phyloP scores from a whole-genome alignment of 2,888 invertebrate genomes.

The Sycophila texana region DNA sequence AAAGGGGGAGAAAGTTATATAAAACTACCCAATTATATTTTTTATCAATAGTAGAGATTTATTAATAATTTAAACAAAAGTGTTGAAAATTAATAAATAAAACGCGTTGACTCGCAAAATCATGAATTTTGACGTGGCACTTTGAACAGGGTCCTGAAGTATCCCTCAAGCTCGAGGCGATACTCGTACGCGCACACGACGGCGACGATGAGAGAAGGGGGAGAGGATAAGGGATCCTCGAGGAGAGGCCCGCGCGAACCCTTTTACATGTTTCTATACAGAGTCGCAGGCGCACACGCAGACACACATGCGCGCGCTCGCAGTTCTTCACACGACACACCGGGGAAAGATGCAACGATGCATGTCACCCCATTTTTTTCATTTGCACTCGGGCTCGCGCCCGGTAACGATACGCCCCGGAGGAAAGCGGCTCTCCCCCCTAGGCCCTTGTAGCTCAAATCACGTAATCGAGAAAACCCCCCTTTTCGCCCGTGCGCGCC shows the following conservation, averaged over 20 bases:
- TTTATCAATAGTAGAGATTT: too few relatives aligned
- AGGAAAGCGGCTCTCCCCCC: constrained; percentile 43
- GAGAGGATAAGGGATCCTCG: not conserved
- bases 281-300: constrained; percentile 49
- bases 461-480: constrained; percentile 60
- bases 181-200: constrained; percentile 8
- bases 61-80: not conserved
- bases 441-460: constrained; percentile 57
- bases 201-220: not conserved
- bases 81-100: not conserved
- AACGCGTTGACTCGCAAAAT: constrained; percentile 35
- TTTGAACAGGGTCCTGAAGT: constrained; percentile 1
- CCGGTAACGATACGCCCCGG: constrained; percentile 15
- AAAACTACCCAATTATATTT: too few relatives aligned
- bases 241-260: constrained; percentile 55
- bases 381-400: constrained; percentile 6
- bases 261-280: constrained; percentile 56
- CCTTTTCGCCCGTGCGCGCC: constrained; percentile 32
- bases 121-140: constrained; percentile 19
- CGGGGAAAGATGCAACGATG: constrained; percentile 58
- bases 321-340: constrained; percentile 30
- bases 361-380: constrained; percentile 58
- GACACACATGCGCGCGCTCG: constrained; percentile 35
- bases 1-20: too few relatives aligned
- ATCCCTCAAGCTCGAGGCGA: constrained; percentile 25